Evolutionary conservation across 2,113 vertebrate genomes (phyloP).

Genomic region (Mobula hypostoma): DNA sequence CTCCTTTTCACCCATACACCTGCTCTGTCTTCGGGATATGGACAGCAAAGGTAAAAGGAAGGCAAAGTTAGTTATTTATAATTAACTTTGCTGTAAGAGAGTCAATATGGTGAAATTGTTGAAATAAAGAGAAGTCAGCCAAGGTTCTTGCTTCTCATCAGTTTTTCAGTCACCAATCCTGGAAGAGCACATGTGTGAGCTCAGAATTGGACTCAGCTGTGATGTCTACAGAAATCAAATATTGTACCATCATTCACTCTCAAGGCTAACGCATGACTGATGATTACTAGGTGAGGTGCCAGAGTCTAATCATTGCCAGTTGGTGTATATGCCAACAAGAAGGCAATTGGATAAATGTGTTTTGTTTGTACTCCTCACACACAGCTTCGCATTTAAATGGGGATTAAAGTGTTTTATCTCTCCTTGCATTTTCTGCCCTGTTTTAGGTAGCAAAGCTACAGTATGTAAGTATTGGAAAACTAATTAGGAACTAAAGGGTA

Average conservation of each 20-base stretch:
- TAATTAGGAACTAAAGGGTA: too few species aligned
- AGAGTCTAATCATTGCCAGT: neutral
- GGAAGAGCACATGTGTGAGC: neutral
- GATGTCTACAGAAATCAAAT: slow-evolving; percentile 17
- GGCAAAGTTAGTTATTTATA: too few species aligned
- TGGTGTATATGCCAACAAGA: neutral
- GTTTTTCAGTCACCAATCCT: neutral
- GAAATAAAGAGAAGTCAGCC: neutral
- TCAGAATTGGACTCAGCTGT: neutral
- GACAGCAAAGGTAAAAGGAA: too few species aligned
- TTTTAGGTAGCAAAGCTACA: neutral
- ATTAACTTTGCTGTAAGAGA: neutral
- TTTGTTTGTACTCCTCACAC: neutral
- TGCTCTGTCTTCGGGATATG: too few species aligned
- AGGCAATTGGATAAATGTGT: neutral
- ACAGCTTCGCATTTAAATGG: neutral
- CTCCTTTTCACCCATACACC: too few species aligned
- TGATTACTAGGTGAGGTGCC: neutral
- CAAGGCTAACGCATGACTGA: neutral
- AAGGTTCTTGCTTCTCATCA: neutral
- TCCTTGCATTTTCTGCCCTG: neutral
- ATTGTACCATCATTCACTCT: neutral
- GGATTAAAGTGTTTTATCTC: neutral
- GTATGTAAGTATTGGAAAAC: neutral
- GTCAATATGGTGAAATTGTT: neutral